Evolutionary conservation across 1,140 invertebrate genomes (phyloP).

Genomic region (Macrobrachium rosenbergii): DNA sequence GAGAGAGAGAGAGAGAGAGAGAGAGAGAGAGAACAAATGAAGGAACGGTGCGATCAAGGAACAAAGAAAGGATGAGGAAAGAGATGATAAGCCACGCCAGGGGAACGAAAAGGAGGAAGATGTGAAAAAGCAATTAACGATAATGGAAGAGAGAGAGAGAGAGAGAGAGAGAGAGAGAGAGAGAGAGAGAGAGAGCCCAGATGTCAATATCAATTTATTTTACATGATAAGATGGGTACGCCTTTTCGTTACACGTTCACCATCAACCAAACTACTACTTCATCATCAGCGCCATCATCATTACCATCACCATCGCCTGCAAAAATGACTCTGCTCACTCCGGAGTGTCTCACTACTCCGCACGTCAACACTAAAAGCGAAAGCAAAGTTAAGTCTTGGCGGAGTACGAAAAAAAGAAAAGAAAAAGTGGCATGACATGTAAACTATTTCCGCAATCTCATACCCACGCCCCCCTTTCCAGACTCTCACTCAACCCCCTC

Average conservation of each 20-base stretch:
- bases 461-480: too few relatives aligned
- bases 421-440: too few relatives aligned
- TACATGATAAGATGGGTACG: not conserved
- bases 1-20: not conserved
- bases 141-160: slow-evolving; percentile 35
- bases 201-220: not conserved
- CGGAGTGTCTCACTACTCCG: too few relatives aligned
- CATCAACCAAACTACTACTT: too few relatives aligned
- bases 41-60: not conserved
- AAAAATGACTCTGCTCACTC: too few relatives aligned
- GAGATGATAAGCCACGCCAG: not conserved
- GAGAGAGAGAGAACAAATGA: not conserved
- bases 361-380: too few relatives aligned
- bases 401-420: not conserved
- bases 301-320: too few relatives aligned
- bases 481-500: too few relatives aligned
- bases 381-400: not conserved
- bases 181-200: slow-evolving; percentile 9
- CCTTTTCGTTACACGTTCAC: too few relatives aligned
- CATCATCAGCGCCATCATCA: too few relatives aligned
- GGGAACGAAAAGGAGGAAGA: not conserved
- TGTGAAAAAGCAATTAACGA: slow-evolving; percentile 18
- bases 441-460: too few relatives aligned
- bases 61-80: not conserved
- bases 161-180: slow-evolving; percentile 41